Evolutionary conservation across 2,888 invertebrate species (phyloP).

Genomic region (Cephus sareptanus): DNA sequence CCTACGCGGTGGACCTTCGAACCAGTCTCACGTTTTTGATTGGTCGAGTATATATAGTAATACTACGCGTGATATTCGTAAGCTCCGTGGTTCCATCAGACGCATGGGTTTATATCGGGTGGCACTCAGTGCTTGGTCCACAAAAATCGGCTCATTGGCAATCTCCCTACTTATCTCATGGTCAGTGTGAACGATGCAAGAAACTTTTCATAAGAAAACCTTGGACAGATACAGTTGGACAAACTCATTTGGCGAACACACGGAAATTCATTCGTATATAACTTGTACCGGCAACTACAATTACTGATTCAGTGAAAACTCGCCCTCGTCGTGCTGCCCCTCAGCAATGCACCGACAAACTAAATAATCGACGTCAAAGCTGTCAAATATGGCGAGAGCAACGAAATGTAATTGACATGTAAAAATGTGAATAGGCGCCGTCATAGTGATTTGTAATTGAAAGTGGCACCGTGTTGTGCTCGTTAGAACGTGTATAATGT

Average conservation of each 20-base stretch:
- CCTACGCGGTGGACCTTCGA: too few species aligned
- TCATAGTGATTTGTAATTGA: slow-evolving; percentile 27
- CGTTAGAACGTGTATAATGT: slow-evolving; percentile 17
- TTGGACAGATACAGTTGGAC: background rate
- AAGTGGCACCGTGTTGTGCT: slow-evolving; percentile 24
- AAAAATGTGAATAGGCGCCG: slow-evolving; percentile 43
- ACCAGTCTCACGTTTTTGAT: too few species aligned
- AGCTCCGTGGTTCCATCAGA: too few species aligned
- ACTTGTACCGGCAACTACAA: too few species aligned
- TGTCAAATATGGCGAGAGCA: slow-evolving; percentile 68
- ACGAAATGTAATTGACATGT: slow-evolving; percentile 22
- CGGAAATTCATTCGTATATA: background rate
- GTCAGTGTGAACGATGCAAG: background rate
- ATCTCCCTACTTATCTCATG: too few species aligned
- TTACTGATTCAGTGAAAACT: background rate
- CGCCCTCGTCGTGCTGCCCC: slow-evolving; percentile 47
- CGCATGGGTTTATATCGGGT: too few species aligned
- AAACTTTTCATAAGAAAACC: background rate
- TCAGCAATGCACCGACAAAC: slow-evolving; percentile 55
- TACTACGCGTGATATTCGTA: too few species aligned
- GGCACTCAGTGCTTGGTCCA: too few species aligned
- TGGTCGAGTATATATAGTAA: too few species aligned
- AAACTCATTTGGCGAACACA: background rate
- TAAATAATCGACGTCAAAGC: slow-evolving; percentile 71
- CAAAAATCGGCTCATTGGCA: too few species aligned